Base-by-base conservation (phyloP, 2,888 invertebrate genomes). In the Trissolcus japonicus region DNA sequence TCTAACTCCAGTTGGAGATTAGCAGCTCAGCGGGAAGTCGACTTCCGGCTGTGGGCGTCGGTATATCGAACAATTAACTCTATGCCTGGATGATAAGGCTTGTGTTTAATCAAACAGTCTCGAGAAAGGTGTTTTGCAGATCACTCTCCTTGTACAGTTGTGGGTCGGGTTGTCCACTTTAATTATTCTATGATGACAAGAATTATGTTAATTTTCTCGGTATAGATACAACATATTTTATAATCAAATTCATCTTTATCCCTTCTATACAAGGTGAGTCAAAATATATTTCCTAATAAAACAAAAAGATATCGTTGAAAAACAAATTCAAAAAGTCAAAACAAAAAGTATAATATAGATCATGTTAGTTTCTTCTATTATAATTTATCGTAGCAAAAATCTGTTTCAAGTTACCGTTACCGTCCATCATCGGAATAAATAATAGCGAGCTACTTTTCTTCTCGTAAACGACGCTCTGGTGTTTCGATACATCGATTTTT, bases 11-110 rank as follows among this genome's bases (percentile, higher is more conserved):
- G 7, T 56, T 50, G 35, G 79, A 65, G 78, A 78, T 74, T 72
- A 76, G 68, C 72, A 35, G 76, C 72, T 53, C 80, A 66, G 71
- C 79, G 80, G 81, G 80, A 82, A 82, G 80, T 78, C 80, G 76
- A 79, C 80, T 81, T 80, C 79, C 78, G 77, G 79, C 75, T 66
- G 74, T 75, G 63, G 75, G 72, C 63, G 77, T 56, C 57, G 62
- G 66, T 65, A 63, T 73, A 78, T 72, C 78, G 79, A 80, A 77
- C 77, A 79, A 81, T 80, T 81, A 81, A 66, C 74, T 66, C 62
- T 72, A 68, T 72, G 66, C 62, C 75, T 71, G 76, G 56, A 68
- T 60, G 73, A 79, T 76, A 76, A 73, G 80, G 72, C 77, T 62
- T 63, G 71, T 65, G 77, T 80, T 78, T 69, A 73, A 78, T 76